These are phyloP conservation scores for Pagetopsis macropterus DNA, from an alignment of 2,797 vertebrate genomes.

Conservation along the genomic window DNA sequence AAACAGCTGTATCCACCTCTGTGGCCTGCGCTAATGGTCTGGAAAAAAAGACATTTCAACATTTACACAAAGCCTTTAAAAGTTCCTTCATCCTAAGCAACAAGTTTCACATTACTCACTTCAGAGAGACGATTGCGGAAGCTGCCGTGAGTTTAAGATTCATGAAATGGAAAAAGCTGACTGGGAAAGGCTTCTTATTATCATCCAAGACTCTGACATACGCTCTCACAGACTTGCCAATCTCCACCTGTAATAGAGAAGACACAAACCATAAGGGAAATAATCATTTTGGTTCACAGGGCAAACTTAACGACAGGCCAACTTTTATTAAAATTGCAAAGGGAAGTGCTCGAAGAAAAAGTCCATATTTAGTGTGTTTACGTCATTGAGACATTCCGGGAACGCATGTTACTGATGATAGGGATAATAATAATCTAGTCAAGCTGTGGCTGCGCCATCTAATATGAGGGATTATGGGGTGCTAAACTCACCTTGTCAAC, in stretches of 20 bases:
- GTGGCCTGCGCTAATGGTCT: slow-evolving; percentile 85
- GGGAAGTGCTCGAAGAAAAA: slow-evolving; percentile 5
- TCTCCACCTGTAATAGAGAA: slow-evolving; percentile 90
- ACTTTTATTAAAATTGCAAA: slow-evolving; percentile 9
- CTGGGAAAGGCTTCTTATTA: slow-evolving; percentile 90
- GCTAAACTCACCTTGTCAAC: slow-evolving; percentile 94
- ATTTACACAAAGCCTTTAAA: slow-evolving; percentile 7
- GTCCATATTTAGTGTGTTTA: slow-evolving; percentile 16
- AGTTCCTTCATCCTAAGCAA: slow-evolving; percentile 3
- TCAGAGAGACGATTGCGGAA: slow-evolving; percentile 89
- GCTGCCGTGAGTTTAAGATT: slow-evolving; percentile 90
- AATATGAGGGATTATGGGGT: slow-evolving; percentile 19
- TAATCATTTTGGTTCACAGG: slow-evolving; percentile 35
- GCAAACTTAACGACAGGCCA: slow-evolving; percentile 16
- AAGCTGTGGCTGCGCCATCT: neutral
- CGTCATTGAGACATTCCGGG: slow-evolving; percentile 23
- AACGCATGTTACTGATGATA: slow-evolving; percentile 42
- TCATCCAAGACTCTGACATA: slow-evolving; percentile 92
- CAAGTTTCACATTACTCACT: slow-evolving; percentile 83
- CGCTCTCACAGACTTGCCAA: slow-evolving; percentile 92
- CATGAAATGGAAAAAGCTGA: slow-evolving; percentile 91
- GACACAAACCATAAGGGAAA: slow-evolving; percentile 22
- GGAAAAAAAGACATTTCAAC: slow-evolving; percentile 45
- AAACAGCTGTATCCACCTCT: slow-evolving; percentile 89
- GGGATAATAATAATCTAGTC: slow-evolving; percentile 41